phyloP scores from a whole-genome alignment of 2,113 vertebrate species.

The Oreochromis niloticus region DNA sequence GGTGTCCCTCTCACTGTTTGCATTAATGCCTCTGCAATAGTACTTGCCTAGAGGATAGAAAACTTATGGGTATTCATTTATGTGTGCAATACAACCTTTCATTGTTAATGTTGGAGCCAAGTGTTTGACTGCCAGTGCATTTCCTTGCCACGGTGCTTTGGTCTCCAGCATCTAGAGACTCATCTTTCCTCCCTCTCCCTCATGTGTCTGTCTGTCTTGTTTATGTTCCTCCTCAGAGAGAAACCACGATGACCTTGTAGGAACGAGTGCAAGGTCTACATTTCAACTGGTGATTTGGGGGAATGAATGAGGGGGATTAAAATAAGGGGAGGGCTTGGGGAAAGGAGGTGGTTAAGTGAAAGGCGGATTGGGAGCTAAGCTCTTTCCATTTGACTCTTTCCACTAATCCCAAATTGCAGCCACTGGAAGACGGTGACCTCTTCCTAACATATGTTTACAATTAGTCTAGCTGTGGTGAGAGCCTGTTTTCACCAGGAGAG shows the following conservation, averaged over 20 bases:
- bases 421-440: slow-evolving; percentile 64
- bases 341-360: slow-evolving; percentile 25
- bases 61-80: background rate
- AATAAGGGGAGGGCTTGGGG: slow-evolving; percentile 15
- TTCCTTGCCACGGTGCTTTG: slow-evolving; percentile 13
- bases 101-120: slow-evolving; percentile 27
- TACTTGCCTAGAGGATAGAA: background rate
- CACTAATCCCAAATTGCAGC: slow-evolving; percentile 69
- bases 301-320: slow-evolving; percentile 40
- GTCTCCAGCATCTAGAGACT: slow-evolving; percentile 31
- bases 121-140: slow-evolving; percentile 32
- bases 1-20: background rate
- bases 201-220: slow-evolving; percentile 40
- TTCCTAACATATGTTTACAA: slow-evolving; percentile 69
- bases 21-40: background rate
- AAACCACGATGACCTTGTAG: slow-evolving; percentile 18
- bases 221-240: slow-evolving; percentile 40
- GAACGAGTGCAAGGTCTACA: slow-evolving; percentile 14
- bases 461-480: slow-evolving; percentile 53
- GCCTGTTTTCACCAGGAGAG: slow-evolving; percentile 42
- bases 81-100: background rate
- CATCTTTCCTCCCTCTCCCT: slow-evolving; percentile 20
- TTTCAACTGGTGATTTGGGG: slow-evolving; percentile 54
- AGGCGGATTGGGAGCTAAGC: slow-evolving; percentile 40
- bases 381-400: slow-evolving; percentile 67